Evolutionary conservation across 2,888 invertebrate genomes (phyloP).

Genomic region (Chesias legatella): DNA sequence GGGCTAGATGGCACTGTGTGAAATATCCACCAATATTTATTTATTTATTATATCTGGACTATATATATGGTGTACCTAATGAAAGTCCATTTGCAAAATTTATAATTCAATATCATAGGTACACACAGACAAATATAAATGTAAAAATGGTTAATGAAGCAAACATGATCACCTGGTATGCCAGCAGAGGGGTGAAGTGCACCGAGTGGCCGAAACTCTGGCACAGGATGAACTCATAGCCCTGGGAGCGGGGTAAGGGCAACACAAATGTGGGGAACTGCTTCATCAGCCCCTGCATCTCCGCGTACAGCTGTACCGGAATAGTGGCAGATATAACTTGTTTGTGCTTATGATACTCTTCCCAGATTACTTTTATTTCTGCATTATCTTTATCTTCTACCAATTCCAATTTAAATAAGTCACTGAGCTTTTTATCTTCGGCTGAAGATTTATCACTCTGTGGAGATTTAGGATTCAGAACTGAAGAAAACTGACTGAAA

Average conservation of each 20-base stretch:
- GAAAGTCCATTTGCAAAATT: too few relatives aligned
- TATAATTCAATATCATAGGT: too few relatives aligned
- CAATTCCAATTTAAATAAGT: constrained; percentile 89
- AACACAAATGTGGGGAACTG: constrained; percentile 87
- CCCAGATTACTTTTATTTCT: constrained; percentile 89
- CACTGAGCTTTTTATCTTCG: constrained; percentile 79
- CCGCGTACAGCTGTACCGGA: constrained; percentile 80
- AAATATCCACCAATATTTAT: too few relatives aligned
- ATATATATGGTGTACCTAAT: too few relatives aligned
- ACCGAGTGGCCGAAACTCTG: constrained; percentile 86
- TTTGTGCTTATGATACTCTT: constrained; percentile 88
- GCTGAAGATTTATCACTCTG: constrained; percentile 33
- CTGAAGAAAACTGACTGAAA: constrained; percentile 82
- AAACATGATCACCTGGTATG: constrained; percentile 83
- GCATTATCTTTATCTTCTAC: constrained; percentile 84
- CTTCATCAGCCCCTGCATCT: constrained; percentile 79
- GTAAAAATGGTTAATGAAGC: not conserved
- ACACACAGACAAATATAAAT: too few relatives aligned
- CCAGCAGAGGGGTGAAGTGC: constrained; percentile 91
- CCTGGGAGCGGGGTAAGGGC: constrained; percentile 89
- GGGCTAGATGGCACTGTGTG: too few relatives aligned
- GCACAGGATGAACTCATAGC: constrained; percentile 91
- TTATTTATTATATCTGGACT: too few relatives aligned
- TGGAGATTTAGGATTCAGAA: constrained; percentile 82
- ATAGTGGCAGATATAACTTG: constrained; percentile 88